Evolutionary conservation across 2,888 invertebrate genomes (phyloP).

Genomic region (Abrostola triplasia): DNA sequence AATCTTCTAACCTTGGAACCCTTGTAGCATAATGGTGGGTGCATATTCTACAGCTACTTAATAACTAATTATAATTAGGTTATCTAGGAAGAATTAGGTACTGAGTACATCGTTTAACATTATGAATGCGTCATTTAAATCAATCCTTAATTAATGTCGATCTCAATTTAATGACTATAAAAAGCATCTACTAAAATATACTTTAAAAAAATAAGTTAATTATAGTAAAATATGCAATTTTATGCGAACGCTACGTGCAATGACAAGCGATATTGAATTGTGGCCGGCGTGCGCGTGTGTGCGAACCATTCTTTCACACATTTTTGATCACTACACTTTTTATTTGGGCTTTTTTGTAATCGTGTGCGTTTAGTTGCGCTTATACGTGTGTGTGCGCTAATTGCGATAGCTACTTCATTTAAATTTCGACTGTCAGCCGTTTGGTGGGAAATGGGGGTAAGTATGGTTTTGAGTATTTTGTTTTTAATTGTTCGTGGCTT

Average conservation of each 20-base stretch:
- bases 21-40: too few relatives aligned
- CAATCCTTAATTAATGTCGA: background rate
- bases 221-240: conserved; percentile 52
- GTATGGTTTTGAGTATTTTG: conserved; percentile 60
- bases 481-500: conserved; percentile 2
- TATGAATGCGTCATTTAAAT: too few relatives aligned
- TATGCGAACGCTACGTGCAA: conserved; percentile 78
- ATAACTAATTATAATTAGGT: too few relatives aligned
- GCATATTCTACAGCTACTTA: too few relatives aligned
- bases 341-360: conserved; percentile 73
- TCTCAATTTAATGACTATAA: background rate
- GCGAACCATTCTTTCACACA: conserved; percentile 84
- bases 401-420: conserved; percentile 88
- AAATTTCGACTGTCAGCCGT: conserved; percentile 86
- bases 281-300: conserved; percentile 70
- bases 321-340: conserved; percentile 85
- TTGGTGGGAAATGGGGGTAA: conserved; percentile 68
- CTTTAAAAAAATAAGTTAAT: conserved; percentile 25
- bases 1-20: too few relatives aligned
- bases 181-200: conserved; percentile 21
- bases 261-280: conserved; percentile 87
- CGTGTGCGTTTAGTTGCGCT: conserved; percentile 74
- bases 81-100: too few relatives aligned
- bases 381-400: conserved; percentile 73
- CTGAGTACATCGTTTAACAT: too few relatives aligned